These are phyloP conservation scores for Lomographa bimaculata DNA, from an alignment of 2,888 invertebrate species.

Conservation along the genomic window DNA sequence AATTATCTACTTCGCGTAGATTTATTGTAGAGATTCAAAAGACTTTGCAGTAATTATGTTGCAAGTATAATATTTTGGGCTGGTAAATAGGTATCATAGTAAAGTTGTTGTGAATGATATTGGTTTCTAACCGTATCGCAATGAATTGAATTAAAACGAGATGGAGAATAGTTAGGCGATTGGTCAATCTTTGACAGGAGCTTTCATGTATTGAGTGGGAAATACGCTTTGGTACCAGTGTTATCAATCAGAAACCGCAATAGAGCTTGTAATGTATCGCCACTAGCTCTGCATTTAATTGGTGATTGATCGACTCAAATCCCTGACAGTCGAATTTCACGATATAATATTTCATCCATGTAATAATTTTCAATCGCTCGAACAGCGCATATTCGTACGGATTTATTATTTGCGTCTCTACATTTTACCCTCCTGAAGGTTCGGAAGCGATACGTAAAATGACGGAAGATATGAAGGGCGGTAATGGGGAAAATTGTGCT, in stretches of 20 bases:
- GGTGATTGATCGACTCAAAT: slow-evolving; percentile 70
- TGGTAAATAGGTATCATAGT: slow-evolving; percentile 36
- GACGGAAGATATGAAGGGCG: slow-evolving; percentile 80
- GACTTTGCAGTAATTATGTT: slow-evolving; percentile 44
- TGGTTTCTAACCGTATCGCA: slow-evolving; percentile 33
- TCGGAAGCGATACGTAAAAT: slow-evolving; percentile 82
- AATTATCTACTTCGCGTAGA: slow-evolving; percentile 54
- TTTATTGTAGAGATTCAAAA: slow-evolving; percentile 55
- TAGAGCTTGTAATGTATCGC: slow-evolving; percentile 73
- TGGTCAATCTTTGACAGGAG: slow-evolving; percentile 64
- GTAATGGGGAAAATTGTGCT: slow-evolving; percentile 81
- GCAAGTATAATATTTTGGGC: slow-evolving; percentile 45
- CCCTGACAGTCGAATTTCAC: slow-evolving; percentile 60
- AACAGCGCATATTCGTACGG: slow-evolving; percentile 76
- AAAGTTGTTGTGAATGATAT: slow-evolving; percentile 42
- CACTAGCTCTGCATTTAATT: slow-evolving; percentile 77
- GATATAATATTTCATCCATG: slow-evolving; percentile 55
- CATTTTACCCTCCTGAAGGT: slow-evolving; percentile 72
- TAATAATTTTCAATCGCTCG: slow-evolving; percentile 62
- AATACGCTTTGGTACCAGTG: slow-evolving; percentile 55
- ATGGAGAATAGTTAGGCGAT: slow-evolving; percentile 47
- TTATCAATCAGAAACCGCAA: slow-evolving; percentile 76
- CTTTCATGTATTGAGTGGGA: slow-evolving; percentile 55
- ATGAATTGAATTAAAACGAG: too few species aligned
- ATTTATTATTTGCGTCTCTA: slow-evolving; percentile 80